Evolutionary conservation across 2,888 invertebrate genomes (phyloP).

Genomic region (Dasypolia templi): DNA sequence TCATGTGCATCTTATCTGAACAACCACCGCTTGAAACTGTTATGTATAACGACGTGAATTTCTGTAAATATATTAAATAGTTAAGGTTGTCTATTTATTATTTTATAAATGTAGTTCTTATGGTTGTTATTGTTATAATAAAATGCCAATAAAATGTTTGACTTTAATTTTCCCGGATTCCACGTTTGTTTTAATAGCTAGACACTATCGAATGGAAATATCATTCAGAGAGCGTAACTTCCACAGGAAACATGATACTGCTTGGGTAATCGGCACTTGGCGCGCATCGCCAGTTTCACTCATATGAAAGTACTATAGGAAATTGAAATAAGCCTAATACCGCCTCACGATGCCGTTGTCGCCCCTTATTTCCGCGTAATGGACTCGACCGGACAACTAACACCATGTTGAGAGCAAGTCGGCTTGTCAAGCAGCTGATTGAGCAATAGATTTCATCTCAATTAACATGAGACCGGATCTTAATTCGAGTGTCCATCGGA

Average conservation of each 20-base stretch:
- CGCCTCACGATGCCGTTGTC: constrained; percentile 44
- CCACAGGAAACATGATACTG: constrained; percentile 76
- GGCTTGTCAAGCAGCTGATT: constrained; percentile 49
- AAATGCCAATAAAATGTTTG: constrained; percentile 62
- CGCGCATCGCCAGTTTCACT: constrained; percentile 80
- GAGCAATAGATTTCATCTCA: constrained; percentile 58
- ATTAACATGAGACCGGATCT: constrained; percentile 55
- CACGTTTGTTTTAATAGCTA: constrained; percentile 6
- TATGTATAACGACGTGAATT: constrained; percentile 80
- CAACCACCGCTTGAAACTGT: constrained; percentile 53
- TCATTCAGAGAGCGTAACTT: constrained; percentile 68
- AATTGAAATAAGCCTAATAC: constrained; percentile 69
- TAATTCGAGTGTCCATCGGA: constrained; percentile 39
- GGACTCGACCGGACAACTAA: constrained; percentile 28
- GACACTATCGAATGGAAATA: constrained; percentile 59
- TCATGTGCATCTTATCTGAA: constrained; percentile 49
- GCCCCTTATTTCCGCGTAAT: constrained; percentile 47
- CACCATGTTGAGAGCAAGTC: constrained; percentile 43
- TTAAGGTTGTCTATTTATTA: constrained; percentile 86
- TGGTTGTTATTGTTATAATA: constrained; percentile 81
- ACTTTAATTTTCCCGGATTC: constrained; percentile 55
- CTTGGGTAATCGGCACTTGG: constrained; percentile 77
- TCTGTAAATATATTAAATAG: constrained; percentile 84
- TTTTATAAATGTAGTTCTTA: constrained; percentile 76
- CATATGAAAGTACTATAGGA: constrained; percentile 79